Evolutionary conservation across 2,888 invertebrate genomes (phyloP), one percentile per base, ranked within the genome.

Genomic region (Beris chalybata): DNA sequence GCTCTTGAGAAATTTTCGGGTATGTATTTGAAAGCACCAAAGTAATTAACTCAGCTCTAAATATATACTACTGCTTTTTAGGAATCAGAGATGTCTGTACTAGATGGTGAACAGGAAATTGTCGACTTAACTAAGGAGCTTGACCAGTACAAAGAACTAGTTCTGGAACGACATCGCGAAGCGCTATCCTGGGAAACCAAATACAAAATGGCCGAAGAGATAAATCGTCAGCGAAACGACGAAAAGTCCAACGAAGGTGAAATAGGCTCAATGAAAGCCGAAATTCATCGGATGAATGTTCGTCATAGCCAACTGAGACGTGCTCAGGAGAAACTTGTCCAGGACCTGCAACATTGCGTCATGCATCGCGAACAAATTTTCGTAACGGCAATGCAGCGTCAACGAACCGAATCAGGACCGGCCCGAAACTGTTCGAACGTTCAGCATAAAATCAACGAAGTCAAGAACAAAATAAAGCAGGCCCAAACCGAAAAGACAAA

Each of bases 241-340:
- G 90, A 91, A 65, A 84, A 85, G 66, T 83, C 86, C 0, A 80
- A 83, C 3, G 85, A 83, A 5, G 90, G 92, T 3, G 92, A 92
- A 77, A 85, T 92, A 22, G 87, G 87, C 0, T 83, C 83, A 43
- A 92, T 93, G 92, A 89, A 85, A 75, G 84, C 83, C 47, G 93
- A 93, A 82, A 92, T 93, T 74, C 92, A 92, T 73, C 85, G 89
- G 71, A 93, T 93, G 93, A 87, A 90, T 79, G 90, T 92, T 48
- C 75, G 81, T 3, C 74, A 74, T 53, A 74, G 71, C 31, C 79
- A 81, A 67, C 70, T 81, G 1, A 78, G 76, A 44, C 74, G 78
- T 1, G 78, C 80, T 0, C 80, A 81, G 68, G 78, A 81, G 48
- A 79, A 77, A 71, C 72, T 81, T 48, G 83, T 88, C 45, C 81